Base-by-base conservation (phyloP, 2,113 vertebrate genomes). In the Euleptes europaea region DNA sequence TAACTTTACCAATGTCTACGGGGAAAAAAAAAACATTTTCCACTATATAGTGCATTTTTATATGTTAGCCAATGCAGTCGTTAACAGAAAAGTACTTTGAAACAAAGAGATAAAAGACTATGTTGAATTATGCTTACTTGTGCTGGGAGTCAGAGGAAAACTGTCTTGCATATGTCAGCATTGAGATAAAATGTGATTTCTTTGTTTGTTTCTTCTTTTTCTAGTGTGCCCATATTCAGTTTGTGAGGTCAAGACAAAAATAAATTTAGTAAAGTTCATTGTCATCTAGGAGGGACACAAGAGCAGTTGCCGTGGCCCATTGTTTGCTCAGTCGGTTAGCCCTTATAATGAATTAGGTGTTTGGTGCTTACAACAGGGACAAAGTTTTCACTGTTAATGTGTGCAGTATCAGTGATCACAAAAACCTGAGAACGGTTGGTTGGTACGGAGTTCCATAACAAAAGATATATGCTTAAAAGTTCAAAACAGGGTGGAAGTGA, bases 41-140 rank as follows among this genome's bases (percentile, higher is more conserved):
- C 87, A 90, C 79, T 88, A 76, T 84, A 88, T 23, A 88, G 81
- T 51, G 86, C 82, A 90, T 66, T 84, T 90, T 90, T 88, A 82
- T 86, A 84, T 11, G 78, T 49, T 89, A 66, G 80, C 44, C 60
- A 92, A 83, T 88, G 79, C 92, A 90, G 66, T 33, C 42, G 4
- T 81, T 71, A 83, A 85, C 76, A 84, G 51, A 80, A 83, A 88
- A 87, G 26, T 86, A 47, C 65, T 88, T 93, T 82, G 85, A 91
- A 92, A 82, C n/a, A 88, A 81, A 66, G 72, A 86, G 74, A 86
- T 87, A 88, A 63, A 91, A 84, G 7, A n/a, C 86, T 84, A 67
- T 47, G 26, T 60, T 72, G n/a, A 69, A 15, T 35, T 69, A 14
- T 85, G 51, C 49, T 85, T 63, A 70, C 38, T 38, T 44, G 21